Conservation (phyloP, 1,140 invertebrate species). For the Drosophila baimaii region DNA sequence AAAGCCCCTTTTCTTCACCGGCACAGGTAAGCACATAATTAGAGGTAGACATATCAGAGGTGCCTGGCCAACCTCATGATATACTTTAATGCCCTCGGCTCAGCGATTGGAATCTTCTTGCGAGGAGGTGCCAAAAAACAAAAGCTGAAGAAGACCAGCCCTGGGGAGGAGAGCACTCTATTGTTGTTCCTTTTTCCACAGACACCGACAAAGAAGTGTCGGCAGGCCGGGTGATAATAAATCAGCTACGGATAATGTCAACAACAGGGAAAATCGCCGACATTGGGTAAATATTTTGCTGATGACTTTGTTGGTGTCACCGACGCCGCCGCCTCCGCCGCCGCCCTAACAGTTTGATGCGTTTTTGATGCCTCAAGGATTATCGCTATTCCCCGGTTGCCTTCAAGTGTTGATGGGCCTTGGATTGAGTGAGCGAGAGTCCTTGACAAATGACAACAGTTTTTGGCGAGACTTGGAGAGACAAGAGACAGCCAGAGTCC, state of each 20-base stretch:
- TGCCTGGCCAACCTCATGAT: constrained; percentile 1
- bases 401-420: constrained; percentile 44
- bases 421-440: constrained; percentile 25
- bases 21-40: constrained; percentile 30
- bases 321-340: background rate
- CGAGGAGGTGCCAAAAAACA: constrained; percentile 8
- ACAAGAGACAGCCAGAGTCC: background rate
- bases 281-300: constrained; percentile 39
- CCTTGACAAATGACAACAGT: constrained; percentile 67
- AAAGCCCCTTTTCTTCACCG: background rate
- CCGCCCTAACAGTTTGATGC: constrained; percentile 68
- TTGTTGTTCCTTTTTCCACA: constrained; percentile 53
- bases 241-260: constrained; percentile 77
- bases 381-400: constrained; percentile 36
- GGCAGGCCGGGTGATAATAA: constrained; percentile 72
- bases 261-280: constrained; percentile 27
- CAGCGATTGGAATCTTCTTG: constrained; percentile 14
- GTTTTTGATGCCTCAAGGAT: constrained; percentile 72
- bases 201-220: constrained; percentile 61
- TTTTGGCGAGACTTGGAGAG: constrained; percentile 8
- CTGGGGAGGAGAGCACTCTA: constrained; percentile 12
- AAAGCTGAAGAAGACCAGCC: constrained; percentile 2
- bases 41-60: constrained; percentile 5
- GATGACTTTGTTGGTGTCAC: constrained; percentile 58
- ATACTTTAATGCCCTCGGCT: constrained; percentile 35